Evolutionary conservation across 2,113 vertebrate species (phyloP).

Genomic region (Platanista minor): DNA sequence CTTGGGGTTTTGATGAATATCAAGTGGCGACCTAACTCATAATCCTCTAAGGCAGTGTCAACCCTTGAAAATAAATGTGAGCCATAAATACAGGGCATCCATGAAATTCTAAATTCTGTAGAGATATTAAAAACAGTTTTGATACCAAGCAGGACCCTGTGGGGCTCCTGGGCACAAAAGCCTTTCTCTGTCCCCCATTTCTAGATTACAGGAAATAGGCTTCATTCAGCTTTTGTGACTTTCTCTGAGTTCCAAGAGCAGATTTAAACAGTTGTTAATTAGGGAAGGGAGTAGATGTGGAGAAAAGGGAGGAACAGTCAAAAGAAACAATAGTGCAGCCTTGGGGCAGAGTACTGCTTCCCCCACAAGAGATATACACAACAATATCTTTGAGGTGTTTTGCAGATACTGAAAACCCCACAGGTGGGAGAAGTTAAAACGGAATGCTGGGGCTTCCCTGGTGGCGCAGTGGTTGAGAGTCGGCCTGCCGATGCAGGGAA

Average conservation of each 20-base stretch:
- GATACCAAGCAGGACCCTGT: background rate
- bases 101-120: background rate
- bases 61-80: background rate
- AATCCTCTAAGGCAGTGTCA: background rate
- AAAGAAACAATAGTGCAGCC: too few species aligned
- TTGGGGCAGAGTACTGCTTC: too few species aligned
- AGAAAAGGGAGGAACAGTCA: background rate
- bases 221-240: background rate
- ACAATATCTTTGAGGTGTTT: too few species aligned
- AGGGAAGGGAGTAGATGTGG: background rate
- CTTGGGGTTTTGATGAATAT: background rate
- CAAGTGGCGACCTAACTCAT: background rate
- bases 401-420: too few species aligned
- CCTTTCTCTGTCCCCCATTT: background rate
- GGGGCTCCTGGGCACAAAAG: background rate
- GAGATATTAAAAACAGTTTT: background rate
- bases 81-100: background rate
- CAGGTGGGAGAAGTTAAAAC: too few species aligned
- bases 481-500: too few species aligned
- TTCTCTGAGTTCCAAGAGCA: background rate
- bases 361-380: too few species aligned
- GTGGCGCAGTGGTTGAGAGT: too few species aligned
- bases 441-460: too few species aligned
- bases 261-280: background rate
- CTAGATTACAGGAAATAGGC: background rate